Percentiles rank a stretch among this genome's conserved stretches.
Evolutionary conservation across 2,888 invertebrate species (phyloP).

Genomic region (Ceraclea dissimilis): DNA sequence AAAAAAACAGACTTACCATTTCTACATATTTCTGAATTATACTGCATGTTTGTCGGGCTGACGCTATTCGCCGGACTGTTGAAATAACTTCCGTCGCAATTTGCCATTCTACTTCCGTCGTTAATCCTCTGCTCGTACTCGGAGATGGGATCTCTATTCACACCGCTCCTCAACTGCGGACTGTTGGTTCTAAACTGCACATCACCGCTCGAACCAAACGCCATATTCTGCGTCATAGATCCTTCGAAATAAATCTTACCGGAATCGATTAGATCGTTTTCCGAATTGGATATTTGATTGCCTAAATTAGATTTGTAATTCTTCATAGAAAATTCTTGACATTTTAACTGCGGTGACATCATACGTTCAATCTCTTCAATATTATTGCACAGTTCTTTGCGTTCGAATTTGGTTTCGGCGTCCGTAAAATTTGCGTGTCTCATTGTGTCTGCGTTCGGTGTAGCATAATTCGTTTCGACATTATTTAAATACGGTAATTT

Average conservation of each 20-base stretch:
- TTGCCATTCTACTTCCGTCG: constrained; percentile 4
- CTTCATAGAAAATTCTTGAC: background rate
- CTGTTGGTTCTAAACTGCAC: constrained; percentile 8
- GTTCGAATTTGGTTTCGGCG: constrained; percentile 2
- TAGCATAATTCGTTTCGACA: background rate
- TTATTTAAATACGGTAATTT: constrained; percentile 8
- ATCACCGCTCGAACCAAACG: constrained; percentile 8
- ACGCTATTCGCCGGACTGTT: constrained; percentile 25
- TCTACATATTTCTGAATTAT: constrained; percentile 13
- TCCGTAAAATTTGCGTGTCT: background rate
- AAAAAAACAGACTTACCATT: constrained; percentile 23
- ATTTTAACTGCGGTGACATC: constrained; percentile 10
- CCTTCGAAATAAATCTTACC: constrained; percentile 21
- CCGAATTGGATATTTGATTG: constrained; percentile 12
- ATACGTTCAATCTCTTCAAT: constrained; percentile 7
- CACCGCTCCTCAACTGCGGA: constrained; percentile 3
- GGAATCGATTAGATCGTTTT: constrained; percentile 14
- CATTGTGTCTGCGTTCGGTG: background rate
- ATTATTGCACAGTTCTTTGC: constrained; percentile 1
- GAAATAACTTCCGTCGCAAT: constrained; percentile 19
- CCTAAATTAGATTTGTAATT: background rate
- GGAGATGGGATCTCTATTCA: background rate
- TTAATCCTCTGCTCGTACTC: background rate
- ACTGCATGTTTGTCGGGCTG: constrained; percentile 24
- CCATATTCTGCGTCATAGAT: constrained; percentile 6